A percentile compares a stretch with the other conserved stretches of the same genome.
phyloP scores from a whole-genome alignment of 2,113 vertebrate genomes.

The Chaetops frenatus region DNA sequence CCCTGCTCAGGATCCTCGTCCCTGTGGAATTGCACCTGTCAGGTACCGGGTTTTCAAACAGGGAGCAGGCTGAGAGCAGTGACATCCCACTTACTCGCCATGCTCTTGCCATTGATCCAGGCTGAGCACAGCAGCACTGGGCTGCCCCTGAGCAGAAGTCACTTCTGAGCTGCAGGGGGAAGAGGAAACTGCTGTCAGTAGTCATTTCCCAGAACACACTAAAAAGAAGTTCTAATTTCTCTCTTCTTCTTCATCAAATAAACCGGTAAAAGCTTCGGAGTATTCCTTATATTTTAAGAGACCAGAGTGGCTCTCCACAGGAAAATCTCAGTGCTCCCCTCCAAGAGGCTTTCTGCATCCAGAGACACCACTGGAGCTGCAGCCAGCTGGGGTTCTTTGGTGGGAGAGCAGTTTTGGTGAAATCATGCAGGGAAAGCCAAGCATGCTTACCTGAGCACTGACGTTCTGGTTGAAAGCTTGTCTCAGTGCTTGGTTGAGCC shows the following conservation, averaged over 20 bases:
- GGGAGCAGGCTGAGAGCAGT: neutral
- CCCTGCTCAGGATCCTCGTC: neutral
- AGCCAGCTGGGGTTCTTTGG: neutral
- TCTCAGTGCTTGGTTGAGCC: constrained; percentile 83
- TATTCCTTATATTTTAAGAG: neutral
- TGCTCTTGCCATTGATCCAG: neutral
- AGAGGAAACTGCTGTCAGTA: neutral
- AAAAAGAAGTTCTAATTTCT: neutral
- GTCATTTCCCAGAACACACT: neutral
- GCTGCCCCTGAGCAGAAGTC: neutral
- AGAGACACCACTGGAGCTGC: neutral
- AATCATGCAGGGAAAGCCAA: neutral
- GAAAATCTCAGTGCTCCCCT: neutral
- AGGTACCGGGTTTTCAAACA: neutral
- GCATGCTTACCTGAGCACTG: constrained; percentile 79
- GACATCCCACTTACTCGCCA: neutral
- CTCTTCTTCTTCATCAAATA: neutral
- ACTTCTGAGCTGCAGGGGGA: neutral
- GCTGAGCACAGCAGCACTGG: neutral
- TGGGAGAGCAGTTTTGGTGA: neutral
- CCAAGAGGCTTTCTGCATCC: neutral
- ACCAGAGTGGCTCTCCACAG: neutral
- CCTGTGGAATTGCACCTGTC: neutral
- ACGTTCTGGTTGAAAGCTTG: constrained; percentile 85
- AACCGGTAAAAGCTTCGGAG: neutral